phyloP scores from a whole-genome alignment of 2,113 vertebrate genomes.

The Motacilla tschutschensis region DNA sequence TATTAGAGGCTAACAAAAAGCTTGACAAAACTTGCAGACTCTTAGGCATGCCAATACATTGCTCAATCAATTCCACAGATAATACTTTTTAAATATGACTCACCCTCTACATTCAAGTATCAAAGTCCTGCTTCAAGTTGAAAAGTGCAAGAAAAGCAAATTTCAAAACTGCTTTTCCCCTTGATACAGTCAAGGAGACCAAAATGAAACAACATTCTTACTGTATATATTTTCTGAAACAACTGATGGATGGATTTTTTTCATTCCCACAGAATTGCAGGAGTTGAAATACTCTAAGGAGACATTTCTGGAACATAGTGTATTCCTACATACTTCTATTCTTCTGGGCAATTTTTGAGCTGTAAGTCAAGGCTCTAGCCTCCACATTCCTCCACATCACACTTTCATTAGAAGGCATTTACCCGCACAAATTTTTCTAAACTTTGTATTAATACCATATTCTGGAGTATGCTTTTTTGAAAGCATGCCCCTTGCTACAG shows the following conservation, averaged over 20 bases:
- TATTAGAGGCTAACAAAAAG: neutral
- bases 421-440: neutral
- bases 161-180: neutral
- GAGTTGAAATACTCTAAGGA: neutral
- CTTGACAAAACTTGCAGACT: neutral
- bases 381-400: neutral
- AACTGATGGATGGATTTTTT: neutral
- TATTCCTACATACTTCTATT: neutral
- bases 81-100: neutral
- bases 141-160: neutral
- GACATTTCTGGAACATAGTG: neutral
- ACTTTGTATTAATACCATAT: neutral
- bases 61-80: conserved; percentile 7
- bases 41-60: neutral
- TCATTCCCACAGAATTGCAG: conserved; percentile 3
- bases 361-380: neutral
- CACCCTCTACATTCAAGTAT: neutral
- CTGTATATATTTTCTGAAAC: conserved; percentile 1
- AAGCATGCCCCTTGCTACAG: neutral
- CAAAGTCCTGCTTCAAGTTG: neutral
- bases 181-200: neutral
- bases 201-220: conserved; percentile 10
- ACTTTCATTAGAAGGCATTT: neutral
- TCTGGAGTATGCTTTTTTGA: neutral
- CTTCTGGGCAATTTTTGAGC: neutral